Base-by-base conservation (phyloP, 2,888 invertebrate genomes). In the Coelopa pilipes region DNA sequence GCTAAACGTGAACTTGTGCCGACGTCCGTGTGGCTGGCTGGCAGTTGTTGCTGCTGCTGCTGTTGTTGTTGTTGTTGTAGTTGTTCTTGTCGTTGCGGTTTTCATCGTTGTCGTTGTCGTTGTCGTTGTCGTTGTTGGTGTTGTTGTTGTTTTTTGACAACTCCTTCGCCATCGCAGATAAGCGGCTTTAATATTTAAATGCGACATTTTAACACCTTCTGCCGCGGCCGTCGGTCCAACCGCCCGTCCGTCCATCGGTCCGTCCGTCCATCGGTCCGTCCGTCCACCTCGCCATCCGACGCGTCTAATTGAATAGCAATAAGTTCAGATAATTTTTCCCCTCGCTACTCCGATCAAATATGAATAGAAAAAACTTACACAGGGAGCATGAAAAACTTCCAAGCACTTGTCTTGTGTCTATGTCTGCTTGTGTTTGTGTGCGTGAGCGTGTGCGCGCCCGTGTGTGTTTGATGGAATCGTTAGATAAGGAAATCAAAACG, bases 291-390 rank as follows among this genome's bases (percentile, higher is more conserved):
- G 34, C 11, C 34, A n/a, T 34, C 24, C n/a, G 55, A 46, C 59
- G 59, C 68, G 12, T 17, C 19, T 68, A 68, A 68, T 68, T 68
- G 55, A 68, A 68, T 68, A 68, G 24, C 34, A 53, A 68, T 55
- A 55, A 55, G 17, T 34, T 65, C 19, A 21, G 24, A 59, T 63
- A 46, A 63, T 15, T 63, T 63, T 19, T 46, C 46, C 46, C 7
- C 7, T 34, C 7, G 7, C 7, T 34, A 34, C 34, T 4, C 34
- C 34, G 4, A 34, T 34, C 4, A 63, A n/a, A 63, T 46, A 46
- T 45, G 17, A n/a, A 63, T 47, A 17, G 62, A 62, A 59, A 59
- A 59, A 45, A 34, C 7, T 34, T 4, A 34, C 7, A 34, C 34
- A 34, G 4, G 34, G 7, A 34, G 34, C 34, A n/a, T n/a, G 34